These are phyloP conservation scores for Doryteuthis pealeii DNA, from an alignment of 1,140 invertebrate genomes.

Conservation along the genomic window DNA sequence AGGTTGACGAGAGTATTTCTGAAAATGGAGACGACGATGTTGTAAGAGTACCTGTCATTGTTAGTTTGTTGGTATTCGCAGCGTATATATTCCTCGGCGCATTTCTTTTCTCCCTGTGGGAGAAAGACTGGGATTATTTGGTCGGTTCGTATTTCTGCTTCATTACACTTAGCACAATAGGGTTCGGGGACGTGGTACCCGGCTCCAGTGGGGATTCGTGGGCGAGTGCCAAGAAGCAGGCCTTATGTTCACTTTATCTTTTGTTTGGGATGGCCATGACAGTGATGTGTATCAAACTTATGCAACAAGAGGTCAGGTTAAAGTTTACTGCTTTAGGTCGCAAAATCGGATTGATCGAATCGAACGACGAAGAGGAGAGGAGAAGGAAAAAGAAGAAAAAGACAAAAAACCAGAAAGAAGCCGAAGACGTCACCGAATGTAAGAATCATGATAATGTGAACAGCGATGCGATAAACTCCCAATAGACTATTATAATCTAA, in stretches of 20 bases:
- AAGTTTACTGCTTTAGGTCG: constrained; percentile 72
- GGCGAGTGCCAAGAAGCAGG: constrained; percentile 42
- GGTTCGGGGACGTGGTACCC: constrained; percentile 75
- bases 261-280: constrained; percentile 84
- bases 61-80: constrained; percentile 47
- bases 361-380: not conserved
- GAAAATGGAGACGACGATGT: not conserved
- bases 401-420: too few relatives aligned
- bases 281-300: constrained; percentile 89
- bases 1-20: not conserved
- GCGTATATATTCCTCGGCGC: constrained; percentile 53
- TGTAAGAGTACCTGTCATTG: constrained; percentile 49
- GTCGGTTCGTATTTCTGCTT: constrained; percentile 94
- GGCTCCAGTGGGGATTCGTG: constrained; percentile 38
- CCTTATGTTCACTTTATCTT: constrained; percentile 71
- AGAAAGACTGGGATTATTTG: constrained; percentile 70
- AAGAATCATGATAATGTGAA: too few relatives aligned
- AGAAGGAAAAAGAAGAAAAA: too few relatives aligned
- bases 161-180: constrained; percentile 74
- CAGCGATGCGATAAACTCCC: too few relatives aligned
- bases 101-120: constrained; percentile 49
- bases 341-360: constrained; percentile 55
- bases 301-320: constrained; percentile 84
- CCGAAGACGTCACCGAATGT: too few relatives aligned
- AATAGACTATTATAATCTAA: too few relatives aligned